Percentiles rank a stretch among this genome's conserved stretches.
Evolutionary conservation across 35 echinoderm and acorn worm genomes (phyloP).

Genomic region (Ophioderma brevispina): DNA sequence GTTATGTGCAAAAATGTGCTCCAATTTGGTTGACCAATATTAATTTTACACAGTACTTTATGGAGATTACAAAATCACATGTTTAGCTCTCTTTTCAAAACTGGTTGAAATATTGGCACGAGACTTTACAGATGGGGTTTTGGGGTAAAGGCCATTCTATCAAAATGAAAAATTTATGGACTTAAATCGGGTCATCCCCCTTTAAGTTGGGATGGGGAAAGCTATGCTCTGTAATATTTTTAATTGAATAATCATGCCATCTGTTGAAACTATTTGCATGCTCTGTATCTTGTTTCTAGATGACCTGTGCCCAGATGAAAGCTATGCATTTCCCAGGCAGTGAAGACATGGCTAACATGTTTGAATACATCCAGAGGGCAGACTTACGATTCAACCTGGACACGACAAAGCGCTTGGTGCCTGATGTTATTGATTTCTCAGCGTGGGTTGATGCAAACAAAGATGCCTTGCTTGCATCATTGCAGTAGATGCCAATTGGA

Average conservation of each 20-base stretch:
- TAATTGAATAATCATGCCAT: background rate
- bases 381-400: constrained; percentile 66
- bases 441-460: constrained; percentile 69
- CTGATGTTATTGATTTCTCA: constrained; percentile 59
- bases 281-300: constrained; percentile 6
- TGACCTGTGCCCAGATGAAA: constrained; percentile 23
- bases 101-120: too few species aligned
- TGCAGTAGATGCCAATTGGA: too few species aligned
- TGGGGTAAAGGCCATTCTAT: too few species aligned
- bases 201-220: too few species aligned
- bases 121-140: too few species aligned
- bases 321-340: constrained; percentile 38
- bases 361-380: constrained; percentile 58
- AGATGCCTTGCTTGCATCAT: constrained; percentile 30
- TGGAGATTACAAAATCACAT: too few species aligned
- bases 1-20: too few species aligned
- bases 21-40: too few species aligned
- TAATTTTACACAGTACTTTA: too few species aligned
- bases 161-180: too few species aligned
- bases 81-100: too few species aligned
- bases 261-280: background rate
- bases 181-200: too few species aligned
- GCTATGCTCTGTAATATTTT: background rate
- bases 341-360: constrained; percentile 76
- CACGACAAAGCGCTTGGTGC: constrained; percentile 67